Evolutionary conservation across 2,888 invertebrate genomes (phyloP), one percentile per base, ranked within the genome.

Genomic region (Aphodius granarius): DNA sequence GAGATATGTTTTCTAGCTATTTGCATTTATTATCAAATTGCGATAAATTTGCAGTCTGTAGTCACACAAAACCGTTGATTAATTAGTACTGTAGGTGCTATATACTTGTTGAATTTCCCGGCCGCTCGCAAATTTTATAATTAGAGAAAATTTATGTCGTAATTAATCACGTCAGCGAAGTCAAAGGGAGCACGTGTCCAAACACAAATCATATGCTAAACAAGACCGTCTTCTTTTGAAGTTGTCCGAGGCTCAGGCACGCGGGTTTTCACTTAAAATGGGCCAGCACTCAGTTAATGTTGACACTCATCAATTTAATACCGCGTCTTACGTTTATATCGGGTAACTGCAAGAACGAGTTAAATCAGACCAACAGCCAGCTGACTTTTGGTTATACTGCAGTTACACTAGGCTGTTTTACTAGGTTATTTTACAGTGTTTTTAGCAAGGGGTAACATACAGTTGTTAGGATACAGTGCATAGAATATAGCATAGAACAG

Each of bases 121-220:
- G 19, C 6, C 68, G 68, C 72, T 43, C 66, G 68, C 22, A 64
- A 71, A 68, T 75, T 75, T 75, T 75, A 75, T 75, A 75, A 75
- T 75, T 75, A 75, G 72, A 72, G 68, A 75, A 73, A 72, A 75
- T 75, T 75, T 75, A 75, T 75, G 75, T 23, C 43, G 63, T 68
- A 68, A 75, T 75, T 75, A 72, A 75, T 75, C 75, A 75, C 72
- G 72, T 73, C 68, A 68, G 23, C 66, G 72, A 66, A 72, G 64
- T 75, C 75, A 75, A 75, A 75, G 73, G 75, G 75, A 63, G 68
- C 63, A 73, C 68, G 72, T 63, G 72, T 62, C 22, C 72, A 63
- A 3, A 62, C 73, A 75, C 75, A 73, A 75, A 75, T 75, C 75
- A 75, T 72, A 20, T 15, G 63, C 72, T 72, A 72, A 75, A 75